Conservation (phyloP, 2,888 invertebrate species). For the Autographa gamma region DNA sequence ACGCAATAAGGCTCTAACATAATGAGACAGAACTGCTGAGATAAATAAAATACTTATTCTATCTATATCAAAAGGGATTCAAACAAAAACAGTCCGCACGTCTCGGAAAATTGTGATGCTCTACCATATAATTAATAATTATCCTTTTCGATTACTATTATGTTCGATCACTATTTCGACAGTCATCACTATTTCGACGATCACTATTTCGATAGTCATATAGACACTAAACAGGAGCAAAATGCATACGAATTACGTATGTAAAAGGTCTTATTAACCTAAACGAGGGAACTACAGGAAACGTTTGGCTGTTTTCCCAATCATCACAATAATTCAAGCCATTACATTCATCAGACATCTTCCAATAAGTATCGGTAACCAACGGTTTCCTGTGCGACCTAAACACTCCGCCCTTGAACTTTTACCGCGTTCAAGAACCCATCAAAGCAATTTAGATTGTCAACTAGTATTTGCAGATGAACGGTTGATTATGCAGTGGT, state of each 20-base stretch:
- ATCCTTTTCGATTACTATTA: too few relatives aligned
- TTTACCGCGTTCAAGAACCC: background rate
- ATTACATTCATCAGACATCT: background rate
- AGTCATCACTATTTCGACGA: too few relatives aligned
- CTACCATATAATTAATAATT: too few relatives aligned
- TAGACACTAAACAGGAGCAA: too few relatives aligned
- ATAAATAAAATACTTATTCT: background rate
- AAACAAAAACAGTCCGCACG: too few relatives aligned
- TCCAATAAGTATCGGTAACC: constrained; percentile 6
- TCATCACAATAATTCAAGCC: background rate
- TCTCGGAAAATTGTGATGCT: too few relatives aligned
- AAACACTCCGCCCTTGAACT: constrained; percentile 1
- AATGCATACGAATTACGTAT: background rate
- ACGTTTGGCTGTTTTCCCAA: background rate
- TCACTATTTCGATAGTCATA: too few relatives aligned
- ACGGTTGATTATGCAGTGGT: background rate
- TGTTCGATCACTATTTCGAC: too few relatives aligned
- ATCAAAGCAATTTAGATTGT: background rate
- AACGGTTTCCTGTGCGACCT: constrained; percentile 3
- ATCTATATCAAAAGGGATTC: too few relatives aligned
- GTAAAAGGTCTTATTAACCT: background rate
- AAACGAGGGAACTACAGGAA: background rate
- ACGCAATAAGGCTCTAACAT: background rate
- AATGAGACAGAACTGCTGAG: background rate
- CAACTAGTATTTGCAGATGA: constrained; percentile 1